Evolutionary conservation across 2,888 invertebrate genomes (phyloP), one percentile per base, ranked within the genome.

Genomic region (Bhutanitis thaidina): DNA sequence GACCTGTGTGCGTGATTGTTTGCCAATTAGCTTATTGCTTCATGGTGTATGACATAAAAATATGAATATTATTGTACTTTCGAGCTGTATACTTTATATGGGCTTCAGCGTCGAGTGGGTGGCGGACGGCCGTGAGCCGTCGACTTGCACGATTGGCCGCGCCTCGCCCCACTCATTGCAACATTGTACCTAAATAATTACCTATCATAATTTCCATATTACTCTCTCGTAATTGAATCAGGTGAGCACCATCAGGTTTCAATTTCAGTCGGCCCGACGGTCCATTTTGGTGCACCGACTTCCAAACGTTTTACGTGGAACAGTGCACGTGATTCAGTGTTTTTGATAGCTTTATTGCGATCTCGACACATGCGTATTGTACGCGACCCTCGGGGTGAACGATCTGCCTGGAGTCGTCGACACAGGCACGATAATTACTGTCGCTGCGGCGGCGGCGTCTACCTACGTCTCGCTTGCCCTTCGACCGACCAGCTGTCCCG

Each of bases 341-440:
- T 50, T 52, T 47, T 77, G 80, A 80, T 78, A 74, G 77, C 44
- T 47, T 45, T 55, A 51, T 59, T 57, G 61, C 58, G 67, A 60
- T 48, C 51, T 67, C 69, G 73, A 78, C 77, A 77, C 78, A 76
- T 79, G 85, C 75, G 77, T 82, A 78, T 76, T 78, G 77, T 74
- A 68, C 71, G 52, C 77, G 82, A 78, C 80, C 82, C 81, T 73
- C 76, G 87, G 87, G 88, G 88, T 88, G 85, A 88, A 88, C 78
- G 88, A 71, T 86, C 88, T 74, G 73, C 71, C 71, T 63, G 74
- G 78, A 85, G 88, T 88, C 88, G 88, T 74, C 87, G 88, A 87
- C 88, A 80, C 82, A 71, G 65, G 67, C 69, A 71, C 78, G 85
- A 86, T 88, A 88, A 88, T 88, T 85, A 84, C 83, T 83, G 83